These are phyloP conservation scores for Hiodon alosoides DNA, from an alignment of 2,113 vertebrate genomes.

Conservation along the genomic window DNA sequence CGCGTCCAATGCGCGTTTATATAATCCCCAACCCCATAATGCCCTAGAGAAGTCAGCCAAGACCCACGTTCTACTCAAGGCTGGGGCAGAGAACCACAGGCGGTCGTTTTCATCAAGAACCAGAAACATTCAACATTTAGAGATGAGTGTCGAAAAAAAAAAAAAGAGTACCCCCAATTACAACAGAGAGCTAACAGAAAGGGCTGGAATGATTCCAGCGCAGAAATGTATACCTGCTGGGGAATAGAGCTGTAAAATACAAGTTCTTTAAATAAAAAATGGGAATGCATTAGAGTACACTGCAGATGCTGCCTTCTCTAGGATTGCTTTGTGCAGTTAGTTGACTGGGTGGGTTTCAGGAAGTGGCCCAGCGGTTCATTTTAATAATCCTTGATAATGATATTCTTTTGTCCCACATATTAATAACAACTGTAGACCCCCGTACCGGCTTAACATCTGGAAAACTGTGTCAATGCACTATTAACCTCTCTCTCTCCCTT, in stretches of 20 bases:
- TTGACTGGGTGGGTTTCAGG: neutral
- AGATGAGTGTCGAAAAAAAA: too few species aligned
- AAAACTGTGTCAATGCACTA: neutral
- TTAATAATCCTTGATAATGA: conserved; percentile 5
- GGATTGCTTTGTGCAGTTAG: neutral
- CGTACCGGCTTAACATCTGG: neutral
- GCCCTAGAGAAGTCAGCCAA: too few species aligned
- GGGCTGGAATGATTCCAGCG: too few species aligned
- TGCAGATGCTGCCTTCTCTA: neutral
- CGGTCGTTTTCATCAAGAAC: too few species aligned
- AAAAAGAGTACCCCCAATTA: too few species aligned
- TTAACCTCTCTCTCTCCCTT: neutral
- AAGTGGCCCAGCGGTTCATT: neutral
- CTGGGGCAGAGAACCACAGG: too few species aligned
- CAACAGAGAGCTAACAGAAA: too few species aligned
- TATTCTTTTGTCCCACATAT: conserved; percentile 8
- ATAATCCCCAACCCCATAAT: too few species aligned
- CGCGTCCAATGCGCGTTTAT: too few species aligned
- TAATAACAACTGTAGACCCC: conserved; percentile 5
- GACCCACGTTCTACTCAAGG: too few species aligned
- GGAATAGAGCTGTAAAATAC: neutral
- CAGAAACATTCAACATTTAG: too few species aligned
- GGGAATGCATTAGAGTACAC: neutral
- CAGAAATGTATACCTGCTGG: too few species aligned
- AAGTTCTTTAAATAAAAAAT: neutral